Evolutionary conservation across 2,797 vertebrate species (phyloP), one percentile per base, ranked within the genome.

Genomic region (Pelodytes ibericus): DNA sequence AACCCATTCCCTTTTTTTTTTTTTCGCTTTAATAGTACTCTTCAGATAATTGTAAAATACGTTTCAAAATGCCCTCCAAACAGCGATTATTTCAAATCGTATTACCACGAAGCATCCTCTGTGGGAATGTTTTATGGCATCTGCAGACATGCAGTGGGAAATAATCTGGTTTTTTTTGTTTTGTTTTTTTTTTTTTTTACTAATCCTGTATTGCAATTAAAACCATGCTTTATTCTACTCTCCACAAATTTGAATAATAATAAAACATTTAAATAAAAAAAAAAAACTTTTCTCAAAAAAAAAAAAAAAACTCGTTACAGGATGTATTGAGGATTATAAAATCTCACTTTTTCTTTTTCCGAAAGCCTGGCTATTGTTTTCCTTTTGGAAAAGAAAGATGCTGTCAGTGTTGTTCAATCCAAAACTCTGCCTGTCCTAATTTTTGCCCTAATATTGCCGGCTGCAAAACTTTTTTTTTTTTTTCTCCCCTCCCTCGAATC

Each of bases 401-500:
- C 85, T 90, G 29, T 84, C 89, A 87, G 84, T 85, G 79, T 74
- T 82, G 83, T 84, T 84, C 81, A 41, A 2, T 58, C 3, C 11
- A 84, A 83, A 75, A 79, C 18, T 61, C 74, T 92, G 83, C 85
- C 81, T 92, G 94, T 62, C 62, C 44, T 61, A 20, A 90, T 89
- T 92, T 47, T 88, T 83, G 81, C n/a, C n/a, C 86, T 91, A 92
- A 93, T 92, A 92, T 90, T 87, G 86, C 89, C 89, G 89, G 87
- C 91, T 89, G 87, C 84, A 88, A n/a, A 86, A 92, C 85, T 92
- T 90, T 90, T 82, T n/a, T n/a, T n/a, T n/a, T n/a, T n/a, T n/a
- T n/a, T n/a, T n/a, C n/a, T n/a, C n/a, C n/a, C n/a, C n/a, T 84
- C 86, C 89, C 88, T 84, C 62, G 94, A 95, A 93, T 94, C 92